Evolutionary conservation across 2,113 vertebrate species (phyloP), one percentile per base, ranked within the genome.

Genomic region (Dendropsophus ebraccatus): DNA sequence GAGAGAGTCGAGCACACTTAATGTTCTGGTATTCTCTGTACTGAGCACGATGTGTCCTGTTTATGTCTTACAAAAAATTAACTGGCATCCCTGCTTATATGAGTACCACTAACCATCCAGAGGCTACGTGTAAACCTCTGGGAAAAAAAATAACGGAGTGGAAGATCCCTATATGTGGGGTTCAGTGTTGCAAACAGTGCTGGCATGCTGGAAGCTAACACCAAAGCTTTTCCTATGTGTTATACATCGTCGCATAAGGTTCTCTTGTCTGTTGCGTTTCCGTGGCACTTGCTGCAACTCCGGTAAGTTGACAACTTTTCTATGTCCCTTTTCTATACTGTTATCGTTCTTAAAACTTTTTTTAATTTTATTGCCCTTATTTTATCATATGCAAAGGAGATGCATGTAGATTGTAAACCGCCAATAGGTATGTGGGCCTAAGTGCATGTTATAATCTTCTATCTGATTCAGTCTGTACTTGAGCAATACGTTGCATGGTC

Each of bases 121-220:
- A 94, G 92, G 91, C 91, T 93, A 92, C 92, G 92, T 91, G 90
- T 93, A 93, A 94, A 89, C 89, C 69, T 47, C 65, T 81, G 67
- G 74, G 85, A 85, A 91, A 47, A 73, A 91, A 92, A 91, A 90
- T 89, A 90, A 5, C 93, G 93, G 91, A 93, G 86, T 92, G 93
- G 85, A 87, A 79, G 83, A 78, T 60, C 84, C 90, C 89, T 25
- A 89, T 88, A 92, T 35, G 70, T 88, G 82, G 92, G 91, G 92
- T 90, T 93, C 90, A 88, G 88, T 94, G 88, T 93, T 92, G 88
- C 90, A 91, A 94, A 90, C 87, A 90, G 92, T 92, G 88, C 93
- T 94, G 93, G 97, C 97, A 98, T 98, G 97, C 97, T 95, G 95
- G 96, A 95, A 87, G 96, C 97, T 99, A 99, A 98, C 97, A 93